phyloP scores from a whole-genome alignment of 2,113 vertebrate species.

The Paradoxurus hermaphroditus region DNA sequence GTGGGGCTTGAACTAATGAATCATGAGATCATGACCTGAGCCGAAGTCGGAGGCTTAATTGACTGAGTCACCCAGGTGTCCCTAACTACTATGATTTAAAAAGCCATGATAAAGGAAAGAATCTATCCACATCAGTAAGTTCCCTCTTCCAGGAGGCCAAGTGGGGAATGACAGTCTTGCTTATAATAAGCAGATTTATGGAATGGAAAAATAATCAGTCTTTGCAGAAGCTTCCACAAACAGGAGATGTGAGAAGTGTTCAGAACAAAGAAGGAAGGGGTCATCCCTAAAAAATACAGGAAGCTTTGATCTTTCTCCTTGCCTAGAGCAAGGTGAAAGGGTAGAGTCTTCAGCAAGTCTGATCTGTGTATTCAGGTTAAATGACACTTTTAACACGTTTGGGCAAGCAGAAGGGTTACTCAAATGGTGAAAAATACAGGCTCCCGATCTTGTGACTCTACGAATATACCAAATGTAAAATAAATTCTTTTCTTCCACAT shows the following conservation, averaged over 20 bases:
- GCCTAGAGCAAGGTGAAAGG: slow-evolving; percentile 65
- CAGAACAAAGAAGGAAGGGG: slow-evolving; percentile 42
- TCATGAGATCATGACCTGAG: too few species aligned
- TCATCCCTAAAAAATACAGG: slow-evolving; percentile 45
- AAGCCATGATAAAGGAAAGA: not conserved
- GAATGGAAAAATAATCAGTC: slow-evolving; percentile 15
- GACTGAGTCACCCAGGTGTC: too few species aligned
- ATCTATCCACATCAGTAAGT: not conserved
- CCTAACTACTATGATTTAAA: not conserved
- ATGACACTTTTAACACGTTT: slow-evolving; percentile 58
- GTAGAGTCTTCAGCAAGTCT: slow-evolving; percentile 67
- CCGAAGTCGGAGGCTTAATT: too few species aligned
- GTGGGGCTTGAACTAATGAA: too few species aligned
- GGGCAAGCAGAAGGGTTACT: slow-evolving; percentile 37
- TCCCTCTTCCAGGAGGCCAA: not conserved
- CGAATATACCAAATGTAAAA: slow-evolving; percentile 15
- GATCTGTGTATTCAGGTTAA: slow-evolving; percentile 65
- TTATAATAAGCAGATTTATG: slow-evolving; percentile 42
- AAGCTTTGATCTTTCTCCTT: slow-evolving; percentile 77
- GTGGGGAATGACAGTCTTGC: not conserved
- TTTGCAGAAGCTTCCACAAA: slow-evolving; percentile 39
- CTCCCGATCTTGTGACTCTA: not conserved
- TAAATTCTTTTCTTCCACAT: not conserved
- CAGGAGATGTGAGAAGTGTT: slow-evolving; percentile 24
- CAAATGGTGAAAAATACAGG: not conserved